These are phyloP conservation scores for Plutomurus gul DNA, from an alignment of 1,140 invertebrate species.

Conservation along the genomic window DNA sequence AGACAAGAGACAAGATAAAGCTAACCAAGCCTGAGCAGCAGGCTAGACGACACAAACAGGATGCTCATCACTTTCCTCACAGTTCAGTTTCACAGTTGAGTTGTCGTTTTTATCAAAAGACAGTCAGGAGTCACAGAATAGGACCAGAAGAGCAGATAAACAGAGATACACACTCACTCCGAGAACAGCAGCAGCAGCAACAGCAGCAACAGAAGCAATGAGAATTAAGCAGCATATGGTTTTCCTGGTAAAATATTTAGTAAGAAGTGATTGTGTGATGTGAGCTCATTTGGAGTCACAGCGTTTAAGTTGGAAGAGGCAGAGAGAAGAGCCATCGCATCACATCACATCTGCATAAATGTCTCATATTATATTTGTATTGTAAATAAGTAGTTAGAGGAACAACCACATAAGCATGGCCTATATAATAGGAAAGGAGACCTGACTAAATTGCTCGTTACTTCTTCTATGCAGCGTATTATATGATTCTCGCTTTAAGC, in stretches of 20 bases:
- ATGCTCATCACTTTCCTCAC: constrained; percentile 1
- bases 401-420: no score
- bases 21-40: neutral
- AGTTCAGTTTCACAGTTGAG: neutral
- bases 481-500: no score
- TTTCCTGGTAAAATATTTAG: constrained; percentile 21
- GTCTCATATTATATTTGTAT: neutral
- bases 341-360: constrained; percentile 20
- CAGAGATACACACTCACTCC: neutral
- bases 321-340: neutral
- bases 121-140: neutral
- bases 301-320: neutral
- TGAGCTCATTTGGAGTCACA: neutral
- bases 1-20: neutral
- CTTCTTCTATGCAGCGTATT: no score
- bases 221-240: neutral
- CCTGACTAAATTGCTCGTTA: neutral
- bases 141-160: neutral
- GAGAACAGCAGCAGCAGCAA: neutral
- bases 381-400: neutral
- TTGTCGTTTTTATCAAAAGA: constrained; percentile 12
- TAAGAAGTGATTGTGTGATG: neutral
- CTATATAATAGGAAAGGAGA: neutral
- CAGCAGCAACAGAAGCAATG: neutral
- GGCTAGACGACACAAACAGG: constrained; percentile 4